Evolutionary conservation across 2,113 vertebrate species (phyloP).

Genomic region (Orthochromis indermauri): DNA sequence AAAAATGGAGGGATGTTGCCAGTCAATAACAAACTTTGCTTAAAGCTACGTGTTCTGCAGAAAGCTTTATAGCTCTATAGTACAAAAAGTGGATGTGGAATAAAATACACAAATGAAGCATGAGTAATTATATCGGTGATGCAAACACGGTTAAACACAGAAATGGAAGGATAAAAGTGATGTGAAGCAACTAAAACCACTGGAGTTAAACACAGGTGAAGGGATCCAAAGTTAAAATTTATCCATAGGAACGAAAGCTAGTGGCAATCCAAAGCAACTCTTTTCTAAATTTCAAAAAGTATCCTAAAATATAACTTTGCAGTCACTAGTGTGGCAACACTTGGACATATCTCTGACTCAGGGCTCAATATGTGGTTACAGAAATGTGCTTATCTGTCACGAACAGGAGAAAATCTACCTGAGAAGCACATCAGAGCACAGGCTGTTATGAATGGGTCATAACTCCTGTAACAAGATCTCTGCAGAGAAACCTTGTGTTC

Average conservation of each 20-base stretch:
- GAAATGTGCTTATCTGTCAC: neutral
- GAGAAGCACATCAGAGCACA: neutral
- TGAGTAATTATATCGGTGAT: fast-evolving
- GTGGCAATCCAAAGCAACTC: neutral
- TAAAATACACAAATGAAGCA: neutral
- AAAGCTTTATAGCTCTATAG: neutral
- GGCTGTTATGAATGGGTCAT: slow-evolving; percentile 23
- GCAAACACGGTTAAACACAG: neutral
- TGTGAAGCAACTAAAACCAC: neutral
- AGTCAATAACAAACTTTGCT: fast-evolving
- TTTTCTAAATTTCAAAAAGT: neutral
- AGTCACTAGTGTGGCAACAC: neutral
- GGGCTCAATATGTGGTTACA: neutral
- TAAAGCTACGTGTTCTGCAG: neutral
- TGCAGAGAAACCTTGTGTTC: slow-evolving; percentile 10
- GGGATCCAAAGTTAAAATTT: neutral
- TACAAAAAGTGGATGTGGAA: fast-evolving
- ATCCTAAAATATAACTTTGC: neutral
- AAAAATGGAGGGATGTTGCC: neutral
- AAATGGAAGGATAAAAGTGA: neutral
- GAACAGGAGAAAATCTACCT: slow-evolving; percentile 2
- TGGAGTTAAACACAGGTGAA: fast-evolving
- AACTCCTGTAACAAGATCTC: slow-evolving; percentile 12
- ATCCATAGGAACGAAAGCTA: neutral
- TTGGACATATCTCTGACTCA: neutral